These are phyloP conservation scores for Pseudomyrmex sp. DNA, from an alignment of 1,140 invertebrate species.

Conservation along the genomic window DNA sequence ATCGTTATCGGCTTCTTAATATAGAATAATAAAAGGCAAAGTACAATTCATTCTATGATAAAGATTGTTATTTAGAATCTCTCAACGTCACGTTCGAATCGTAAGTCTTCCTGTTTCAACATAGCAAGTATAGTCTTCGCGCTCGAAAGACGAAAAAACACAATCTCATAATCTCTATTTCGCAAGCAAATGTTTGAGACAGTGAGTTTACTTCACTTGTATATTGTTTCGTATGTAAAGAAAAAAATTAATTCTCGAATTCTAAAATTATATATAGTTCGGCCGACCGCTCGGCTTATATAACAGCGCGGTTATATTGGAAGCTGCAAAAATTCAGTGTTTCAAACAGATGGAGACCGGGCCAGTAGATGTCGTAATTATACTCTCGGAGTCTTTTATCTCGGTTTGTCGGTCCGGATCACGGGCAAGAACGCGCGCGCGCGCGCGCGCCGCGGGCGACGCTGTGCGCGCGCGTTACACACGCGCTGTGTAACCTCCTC, in stretches of 20 bases:
- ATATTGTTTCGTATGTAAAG: background rate
- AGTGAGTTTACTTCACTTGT: background rate
- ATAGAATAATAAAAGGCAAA: background rate
- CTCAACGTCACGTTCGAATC: background rate
- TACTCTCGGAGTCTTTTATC: conserved; percentile 58
- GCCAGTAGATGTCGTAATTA: conserved; percentile 45
- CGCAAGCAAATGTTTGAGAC: background rate
- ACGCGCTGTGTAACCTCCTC: conserved; percentile 29
- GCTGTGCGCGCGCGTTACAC: conserved; percentile 12
- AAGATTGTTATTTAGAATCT: background rate
- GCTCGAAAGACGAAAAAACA: too few species aligned
- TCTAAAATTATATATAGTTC: too few species aligned
- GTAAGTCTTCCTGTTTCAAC: too few species aligned
- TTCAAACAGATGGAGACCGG: background rate
- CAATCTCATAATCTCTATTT: background rate
- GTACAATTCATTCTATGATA: background rate
- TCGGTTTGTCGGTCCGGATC: conserved; percentile 44
- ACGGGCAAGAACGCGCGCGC: conserved; percentile 11
- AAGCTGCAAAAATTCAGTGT: conserved; percentile 11
- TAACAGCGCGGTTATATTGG: background rate
- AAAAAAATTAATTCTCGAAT: background rate
- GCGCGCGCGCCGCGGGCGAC: conserved; percentile 12
- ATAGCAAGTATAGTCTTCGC: too few species aligned
- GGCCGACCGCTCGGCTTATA: background rate
- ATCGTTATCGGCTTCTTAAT: background rate